Evolutionary conservation across 1,140 invertebrate species (phyloP).

Genomic region (Batillaria attramentaria): DNA sequence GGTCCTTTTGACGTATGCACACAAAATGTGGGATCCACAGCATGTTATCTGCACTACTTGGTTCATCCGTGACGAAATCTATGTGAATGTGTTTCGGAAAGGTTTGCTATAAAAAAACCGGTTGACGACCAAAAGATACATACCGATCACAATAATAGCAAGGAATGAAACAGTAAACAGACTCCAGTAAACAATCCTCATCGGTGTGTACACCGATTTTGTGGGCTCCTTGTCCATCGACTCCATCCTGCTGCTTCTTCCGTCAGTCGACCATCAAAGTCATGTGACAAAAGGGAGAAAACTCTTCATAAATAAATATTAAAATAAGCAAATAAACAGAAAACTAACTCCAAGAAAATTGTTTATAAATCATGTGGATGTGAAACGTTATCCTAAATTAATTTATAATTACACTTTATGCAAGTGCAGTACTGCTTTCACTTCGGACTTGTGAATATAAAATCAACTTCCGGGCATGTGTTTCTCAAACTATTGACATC

Average conservation of each 20-base stretch:
- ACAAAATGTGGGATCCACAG: too few species aligned
- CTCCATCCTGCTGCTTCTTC: constrained; percentile 28
- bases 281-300: constrained; percentile 41
- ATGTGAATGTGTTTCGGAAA: too few species aligned
- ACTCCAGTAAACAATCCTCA: constrained; percentile 31
- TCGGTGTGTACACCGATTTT: constrained; percentile 27
- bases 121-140: constrained; percentile 7
- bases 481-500: too few species aligned
- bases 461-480: too few species aligned
- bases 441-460: too few species aligned
- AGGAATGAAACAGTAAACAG: constrained; percentile 26
- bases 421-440: too few species aligned
- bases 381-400: too few species aligned
- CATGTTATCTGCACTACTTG: neutral
- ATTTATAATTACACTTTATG: too few species aligned
- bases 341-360: neutral
- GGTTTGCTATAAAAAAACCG: too few species aligned
- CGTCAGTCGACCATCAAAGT: constrained; percentile 9
- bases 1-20: too few species aligned
- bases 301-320: constrained; percentile 12
- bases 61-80: too few species aligned
- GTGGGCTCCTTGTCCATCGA: constrained; percentile 39
- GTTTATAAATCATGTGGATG: neutral
- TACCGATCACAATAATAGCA: constrained; percentile 32
- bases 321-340: neutral